These are phyloP conservation scores for Pelobates cultripes DNA, from an alignment of 2,797 vertebrate species.

Conservation along the genomic window DNA sequence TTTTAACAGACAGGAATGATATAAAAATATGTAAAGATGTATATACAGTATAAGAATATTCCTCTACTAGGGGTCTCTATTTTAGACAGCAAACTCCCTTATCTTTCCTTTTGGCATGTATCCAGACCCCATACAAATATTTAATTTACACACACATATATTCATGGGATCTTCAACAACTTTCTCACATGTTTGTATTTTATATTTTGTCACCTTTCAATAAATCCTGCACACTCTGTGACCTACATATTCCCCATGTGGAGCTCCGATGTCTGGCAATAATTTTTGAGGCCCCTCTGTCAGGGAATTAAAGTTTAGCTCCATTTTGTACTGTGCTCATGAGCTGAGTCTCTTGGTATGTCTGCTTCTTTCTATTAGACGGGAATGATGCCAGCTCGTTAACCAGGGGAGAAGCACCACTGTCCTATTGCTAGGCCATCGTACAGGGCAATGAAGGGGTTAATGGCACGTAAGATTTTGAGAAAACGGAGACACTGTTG, in stretches of 20 bases:
- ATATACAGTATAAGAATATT: not conserved
- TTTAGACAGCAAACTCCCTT: not conserved
- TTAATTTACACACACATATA: not conserved
- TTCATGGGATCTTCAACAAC: not conserved
- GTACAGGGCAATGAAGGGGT: slow-evolving; percentile 32
- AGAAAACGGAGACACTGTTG: not conserved
- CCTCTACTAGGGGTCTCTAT: slow-evolving; percentile 3
- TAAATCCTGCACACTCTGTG: not conserved
- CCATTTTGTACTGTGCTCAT: not conserved
- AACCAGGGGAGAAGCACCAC: too few relatives aligned
- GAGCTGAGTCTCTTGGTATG: too few relatives aligned
- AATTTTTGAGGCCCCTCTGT: too few relatives aligned
- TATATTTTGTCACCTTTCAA: slow-evolving; percentile 7
- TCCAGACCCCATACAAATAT: slow-evolving; percentile 35
- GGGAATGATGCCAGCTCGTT: too few relatives aligned
- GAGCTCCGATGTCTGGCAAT: too few relatives aligned
- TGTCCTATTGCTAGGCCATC: not conserved
- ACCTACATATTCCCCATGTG: not conserved
- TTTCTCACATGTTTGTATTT: not conserved
- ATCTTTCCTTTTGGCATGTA: not conserved
- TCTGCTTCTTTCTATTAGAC: too few relatives aligned
- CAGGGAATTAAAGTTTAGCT: not conserved
- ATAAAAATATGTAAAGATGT: slow-evolving; percentile 8
- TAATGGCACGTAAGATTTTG: not conserved
- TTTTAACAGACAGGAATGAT: not conserved